Evolutionary conservation across 1,140 invertebrate genomes (phyloP), one percentile per base, ranked within the genome.

Genomic region (Listronotus oregonensis): DNA sequence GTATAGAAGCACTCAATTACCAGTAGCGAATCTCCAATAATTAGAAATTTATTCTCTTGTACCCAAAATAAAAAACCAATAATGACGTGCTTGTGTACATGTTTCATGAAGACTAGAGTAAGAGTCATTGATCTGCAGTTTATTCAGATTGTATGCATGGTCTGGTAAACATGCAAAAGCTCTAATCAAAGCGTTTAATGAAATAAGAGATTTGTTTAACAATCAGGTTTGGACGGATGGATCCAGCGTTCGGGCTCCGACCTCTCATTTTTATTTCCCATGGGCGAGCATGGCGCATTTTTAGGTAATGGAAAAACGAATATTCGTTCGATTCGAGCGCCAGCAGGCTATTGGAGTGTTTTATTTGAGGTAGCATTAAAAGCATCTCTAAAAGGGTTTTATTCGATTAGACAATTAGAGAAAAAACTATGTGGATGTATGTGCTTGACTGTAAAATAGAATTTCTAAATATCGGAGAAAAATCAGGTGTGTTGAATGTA

Each of bases 101-200:
- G 32, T 34, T 34, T 34, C 9, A 34, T 34, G 9, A 9, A 34
- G 32, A 34, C 5, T 34, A 34, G 5, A 34, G 32, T 34, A 39
- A 39, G 64, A 73, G 69, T 67, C 71, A 69, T 71, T 71, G 70
- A 74, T 74, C 72, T 71, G 66, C 50, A 61, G 67, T 66, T 66
- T 54, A 70, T 70, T 68, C 68, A 70, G 65, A 72, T 64, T 68
- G 60, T 66, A 64, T 68, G 52, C 69, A 72, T 71, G 72, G 70
- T 74, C 72, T 74, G 62, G 69, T 74, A 67, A 72, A 61, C 72
- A 72, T 69, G 63, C 67, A 68, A 67, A 72, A 71, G 70, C 68
- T 72, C 60, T 74, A 71, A 71, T 74, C 69, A 70, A 69, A 72
- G 71, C 68, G 72, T 72, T 74, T 72, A 72, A 72, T 74, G 72